Evolutionary conservation across 2,797 vertebrate genomes (phyloP).

Genomic region (Gymnoscopelus braueri): DNA sequence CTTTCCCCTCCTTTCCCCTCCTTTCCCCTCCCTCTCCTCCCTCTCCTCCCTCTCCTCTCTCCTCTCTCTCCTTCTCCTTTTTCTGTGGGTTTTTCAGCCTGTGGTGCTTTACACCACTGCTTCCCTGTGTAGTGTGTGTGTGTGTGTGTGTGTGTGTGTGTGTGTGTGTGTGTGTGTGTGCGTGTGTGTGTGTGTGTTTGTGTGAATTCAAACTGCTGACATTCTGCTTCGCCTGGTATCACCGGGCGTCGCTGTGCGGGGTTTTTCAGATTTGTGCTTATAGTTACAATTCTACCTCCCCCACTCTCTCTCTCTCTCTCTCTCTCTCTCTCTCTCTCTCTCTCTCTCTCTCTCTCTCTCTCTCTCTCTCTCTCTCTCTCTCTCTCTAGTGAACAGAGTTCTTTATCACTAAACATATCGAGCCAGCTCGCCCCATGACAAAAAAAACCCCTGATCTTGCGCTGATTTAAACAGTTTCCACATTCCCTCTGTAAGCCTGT

Average conservation of each 20-base stretch:
- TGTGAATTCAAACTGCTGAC: slow-evolving; percentile 72
- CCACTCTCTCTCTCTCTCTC: slow-evolving; percentile 4
- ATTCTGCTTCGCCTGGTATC: slow-evolving; percentile 64
- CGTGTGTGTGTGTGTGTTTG: too few species aligned
- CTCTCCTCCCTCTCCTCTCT: slow-evolving; percentile 39
- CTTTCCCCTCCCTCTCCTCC: slow-evolving; percentile 43
- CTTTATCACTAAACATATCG: slow-evolving; percentile 57
- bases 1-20: slow-evolving; percentile 46
- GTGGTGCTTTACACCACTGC: slow-evolving; percentile 52
- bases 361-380: background rate
- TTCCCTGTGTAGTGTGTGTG: slow-evolving; percentile 19
- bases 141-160: background rate
- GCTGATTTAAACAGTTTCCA: slow-evolving; percentile 69
- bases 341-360: slow-evolving; percentile 25
- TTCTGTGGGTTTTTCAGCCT: slow-evolving; percentile 54
- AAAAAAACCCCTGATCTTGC: slow-evolving; percentile 61
- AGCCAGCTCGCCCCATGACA: slow-evolving; percentile 53
- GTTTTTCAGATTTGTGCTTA: slow-evolving; percentile 62
- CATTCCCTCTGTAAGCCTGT: slow-evolving; percentile 49
- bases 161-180: too few species aligned
- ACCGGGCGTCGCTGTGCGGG: slow-evolving; percentile 43
- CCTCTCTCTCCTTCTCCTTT: slow-evolving; percentile 4
- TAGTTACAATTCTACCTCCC: slow-evolving; percentile 42
- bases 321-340: slow-evolving; percentile 17
- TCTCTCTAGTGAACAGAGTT: slow-evolving; percentile 59